These are phyloP conservation scores for Drosophila mauritiana DNA, from an alignment of 1,140 invertebrate species.

Conservation along the genomic window DNA sequence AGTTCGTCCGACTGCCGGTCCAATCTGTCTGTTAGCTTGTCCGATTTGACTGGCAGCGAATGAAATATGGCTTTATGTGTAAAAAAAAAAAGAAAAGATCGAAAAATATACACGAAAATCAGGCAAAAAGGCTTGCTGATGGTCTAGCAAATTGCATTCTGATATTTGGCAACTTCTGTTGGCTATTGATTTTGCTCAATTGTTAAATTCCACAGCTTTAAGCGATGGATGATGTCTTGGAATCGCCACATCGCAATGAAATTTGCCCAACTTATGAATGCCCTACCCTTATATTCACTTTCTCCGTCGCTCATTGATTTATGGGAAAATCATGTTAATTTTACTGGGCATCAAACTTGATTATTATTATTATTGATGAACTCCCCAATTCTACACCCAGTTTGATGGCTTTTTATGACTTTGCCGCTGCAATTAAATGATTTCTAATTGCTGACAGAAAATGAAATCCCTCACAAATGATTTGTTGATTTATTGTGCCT, in stretches of 20 bases:
- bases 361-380: constrained; percentile 72
- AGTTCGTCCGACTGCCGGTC: constrained; percentile 64
- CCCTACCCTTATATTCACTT: constrained; percentile 35
- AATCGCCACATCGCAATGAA: constrained; percentile 27
- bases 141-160: constrained; percentile 77
- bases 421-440: constrained; percentile 80
- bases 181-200: constrained; percentile 70
- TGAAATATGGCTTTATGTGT: constrained; percentile 75
- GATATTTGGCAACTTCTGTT: constrained; percentile 72
- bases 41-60: constrained; percentile 80
- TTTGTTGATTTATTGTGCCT: constrained; percentile 75
- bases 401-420: constrained; percentile 72
- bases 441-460: constrained; percentile 72
- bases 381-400: constrained; percentile 24
- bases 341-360: constrained; percentile 55
- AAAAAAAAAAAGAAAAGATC: constrained; percentile 16
- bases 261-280: constrained; percentile 41
- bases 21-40: constrained; percentile 77
- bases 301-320: constrained; percentile 58
- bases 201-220: constrained; percentile 37
- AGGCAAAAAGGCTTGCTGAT: constrained; percentile 46
- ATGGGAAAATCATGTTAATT: constrained; percentile 78
- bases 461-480: constrained; percentile 54
- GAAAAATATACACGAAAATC: constrained; percentile 55
- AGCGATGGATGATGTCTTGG: background rate